Percentiles rank a stretch among this genome's conserved stretches.
Conservation (phyloP, 2,888 invertebrate genomes). For the Eledone cirrhosa region DNA sequence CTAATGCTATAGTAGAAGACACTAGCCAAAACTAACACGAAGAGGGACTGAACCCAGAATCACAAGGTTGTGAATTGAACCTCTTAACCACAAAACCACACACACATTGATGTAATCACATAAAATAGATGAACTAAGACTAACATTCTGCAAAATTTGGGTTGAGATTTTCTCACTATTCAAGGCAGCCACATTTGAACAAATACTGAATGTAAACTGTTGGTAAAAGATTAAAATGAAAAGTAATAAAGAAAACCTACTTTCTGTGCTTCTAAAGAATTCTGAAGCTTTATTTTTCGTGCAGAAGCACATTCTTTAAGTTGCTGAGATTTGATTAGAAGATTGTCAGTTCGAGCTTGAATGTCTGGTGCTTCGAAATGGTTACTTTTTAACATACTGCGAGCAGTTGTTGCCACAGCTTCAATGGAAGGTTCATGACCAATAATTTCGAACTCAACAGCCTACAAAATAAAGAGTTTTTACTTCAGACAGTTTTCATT, state of each 20-base stretch:
- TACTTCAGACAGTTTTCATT: too few species aligned
- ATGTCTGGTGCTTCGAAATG: slow-evolving; percentile 86
- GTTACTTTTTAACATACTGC: slow-evolving; percentile 81
- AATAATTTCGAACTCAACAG: slow-evolving; percentile 86
- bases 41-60: too few species aligned
- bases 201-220: neutral
- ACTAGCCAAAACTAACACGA: too few species aligned
- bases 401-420: slow-evolving; percentile 78
- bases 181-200: neutral
- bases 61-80: too few species aligned
- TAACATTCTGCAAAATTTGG: too few species aligned
- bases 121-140: too few species aligned
- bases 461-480: slow-evolving; percentile 60
- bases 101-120: too few species aligned
- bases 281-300: slow-evolving; percentile 77
- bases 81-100: too few species aligned
- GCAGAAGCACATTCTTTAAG: slow-evolving; percentile 72
- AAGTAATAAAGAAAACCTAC: slow-evolving; percentile 66
- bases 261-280: slow-evolving; percentile 85
- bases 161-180: neutral
- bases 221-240: slow-evolving; percentile 30
- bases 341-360: slow-evolving; percentile 74
- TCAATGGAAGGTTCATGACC: slow-evolving; percentile 87
- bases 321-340: slow-evolving; percentile 77
- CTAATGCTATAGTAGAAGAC: too few species aligned